Evolutionary conservation across 2,888 invertebrate genomes (phyloP).

Genomic region (Apoda limacodes): DNA sequence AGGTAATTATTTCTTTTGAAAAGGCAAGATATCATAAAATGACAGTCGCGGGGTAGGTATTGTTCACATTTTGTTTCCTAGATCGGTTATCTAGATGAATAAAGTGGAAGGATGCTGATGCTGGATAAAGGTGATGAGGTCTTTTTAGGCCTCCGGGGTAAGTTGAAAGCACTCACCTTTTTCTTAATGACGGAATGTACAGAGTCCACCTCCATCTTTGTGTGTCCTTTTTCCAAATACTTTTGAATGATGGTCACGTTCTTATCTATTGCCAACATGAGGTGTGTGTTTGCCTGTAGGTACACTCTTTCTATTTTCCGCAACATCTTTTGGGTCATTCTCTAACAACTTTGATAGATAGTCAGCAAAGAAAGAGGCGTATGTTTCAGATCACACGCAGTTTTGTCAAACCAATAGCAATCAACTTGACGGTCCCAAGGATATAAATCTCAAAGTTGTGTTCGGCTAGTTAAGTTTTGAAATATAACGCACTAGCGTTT

Average conservation of each 20-base stretch:
- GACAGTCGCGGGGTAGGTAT: no score
- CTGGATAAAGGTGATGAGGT: no score
- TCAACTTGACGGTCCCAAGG: constrained; percentile 18
- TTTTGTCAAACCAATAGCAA: constrained; percentile 26
- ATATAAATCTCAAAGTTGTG: constrained; percentile 27
- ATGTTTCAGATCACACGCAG: constrained; percentile 22
- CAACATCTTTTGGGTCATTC: constrained; percentile 17
- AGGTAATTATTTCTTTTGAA: no score
- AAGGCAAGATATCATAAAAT: no score
- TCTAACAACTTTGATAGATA: constrained; percentile 20
- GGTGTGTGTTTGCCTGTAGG: no score
- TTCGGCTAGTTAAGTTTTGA: constrained; percentile 26
- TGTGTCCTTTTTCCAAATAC: constrained; percentile 10
- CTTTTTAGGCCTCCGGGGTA: no score
- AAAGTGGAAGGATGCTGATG: no score
- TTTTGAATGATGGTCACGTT: constrained; percentile 8
- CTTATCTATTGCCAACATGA: constrained; percentile 5
- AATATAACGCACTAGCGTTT: constrained; percentile 25
- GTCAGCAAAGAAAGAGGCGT: constrained; percentile 23
- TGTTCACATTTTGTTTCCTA: no score
- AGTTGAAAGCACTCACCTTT: no score
- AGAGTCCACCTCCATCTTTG: constrained; percentile 21
- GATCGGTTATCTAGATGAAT: no score
- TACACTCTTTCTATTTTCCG: constrained; percentile 23
- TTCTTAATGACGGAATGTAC: constrained; percentile 28